Conservation (phyloP, 2,113 vertebrate species). For the Phylloscopus whistleri region DNA sequence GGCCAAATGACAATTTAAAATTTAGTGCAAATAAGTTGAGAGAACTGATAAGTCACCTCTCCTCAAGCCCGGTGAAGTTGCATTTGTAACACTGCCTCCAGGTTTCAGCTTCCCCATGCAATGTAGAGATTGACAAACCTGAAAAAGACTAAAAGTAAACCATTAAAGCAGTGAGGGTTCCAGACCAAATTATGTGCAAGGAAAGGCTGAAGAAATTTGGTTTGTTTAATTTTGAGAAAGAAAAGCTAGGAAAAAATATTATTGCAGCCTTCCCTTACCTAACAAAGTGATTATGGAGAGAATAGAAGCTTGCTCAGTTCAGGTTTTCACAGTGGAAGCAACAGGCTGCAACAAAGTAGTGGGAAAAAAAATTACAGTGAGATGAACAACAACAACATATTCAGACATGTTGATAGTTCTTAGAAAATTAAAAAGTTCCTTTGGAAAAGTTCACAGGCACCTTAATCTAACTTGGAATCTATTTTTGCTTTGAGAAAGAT, state of each 20-base stretch:
- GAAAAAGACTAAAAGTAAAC: not conserved
- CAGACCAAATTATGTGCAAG: not conserved
- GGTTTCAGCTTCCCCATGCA: not conserved
- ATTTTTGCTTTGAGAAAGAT: not conserved
- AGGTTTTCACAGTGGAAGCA: not conserved
- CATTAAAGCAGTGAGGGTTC: not conserved
- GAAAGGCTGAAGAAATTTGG: not conserved
- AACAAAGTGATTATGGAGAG: not conserved
- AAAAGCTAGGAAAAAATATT: not conserved
- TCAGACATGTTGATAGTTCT: not conserved
- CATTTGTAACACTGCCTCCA: not conserved
- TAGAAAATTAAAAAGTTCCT: not conserved
- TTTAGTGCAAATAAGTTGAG: not conserved
- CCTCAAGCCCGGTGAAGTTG: not conserved
- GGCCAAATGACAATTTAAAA: not conserved
- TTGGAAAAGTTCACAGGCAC: not conserved
- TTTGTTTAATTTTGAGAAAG: not conserved
- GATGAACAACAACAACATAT: not conserved
- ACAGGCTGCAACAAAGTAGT: not conserved
- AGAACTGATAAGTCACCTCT: not conserved
- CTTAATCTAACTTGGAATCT: not conserved
- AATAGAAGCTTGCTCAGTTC: not conserved
- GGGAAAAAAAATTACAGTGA: not conserved
- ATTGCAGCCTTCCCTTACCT: not conserved
- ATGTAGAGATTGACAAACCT: not conserved